Evolutionary conservation across 2,888 invertebrate species (phyloP).

Genomic region (Aporophyla lueneburgensis): DNA sequence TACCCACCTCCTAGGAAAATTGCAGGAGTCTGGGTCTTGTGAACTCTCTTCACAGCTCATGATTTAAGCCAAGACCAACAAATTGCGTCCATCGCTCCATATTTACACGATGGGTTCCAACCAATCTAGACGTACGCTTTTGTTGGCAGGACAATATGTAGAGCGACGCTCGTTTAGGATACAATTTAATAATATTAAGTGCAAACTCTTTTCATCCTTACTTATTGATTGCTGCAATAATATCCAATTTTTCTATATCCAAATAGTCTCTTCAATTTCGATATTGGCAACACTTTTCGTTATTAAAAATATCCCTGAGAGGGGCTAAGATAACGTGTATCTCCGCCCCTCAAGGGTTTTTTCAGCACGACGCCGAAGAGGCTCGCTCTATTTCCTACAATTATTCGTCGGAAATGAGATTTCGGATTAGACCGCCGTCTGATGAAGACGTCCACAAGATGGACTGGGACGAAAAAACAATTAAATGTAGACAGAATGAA

Average conservation of each 20-base stretch:
- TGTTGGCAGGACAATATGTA: neutral
- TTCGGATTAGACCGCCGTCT: conserved; percentile 81
- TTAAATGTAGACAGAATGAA: conserved; percentile 78
- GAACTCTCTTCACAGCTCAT: neutral
- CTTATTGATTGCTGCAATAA: neutral
- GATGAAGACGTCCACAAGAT: conserved; percentile 79
- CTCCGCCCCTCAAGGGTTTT: conserved; percentile 48
- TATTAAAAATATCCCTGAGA: conserved; percentile 37
- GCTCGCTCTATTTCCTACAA: conserved; percentile 80
- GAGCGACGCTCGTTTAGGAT: no score
- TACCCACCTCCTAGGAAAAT: neutral
- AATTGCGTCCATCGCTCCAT: neutral
- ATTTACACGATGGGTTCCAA: neutral
- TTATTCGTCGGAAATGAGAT: conserved; percentile 86
- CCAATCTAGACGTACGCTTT: neutral
- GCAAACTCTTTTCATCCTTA: neutral
- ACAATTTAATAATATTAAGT: no score
- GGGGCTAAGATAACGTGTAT: conserved; percentile 43
- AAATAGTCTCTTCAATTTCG: conserved; percentile 3
- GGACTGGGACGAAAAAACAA: conserved; percentile 80
- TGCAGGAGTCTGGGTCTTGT: neutral
- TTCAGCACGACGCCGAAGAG: conserved; percentile 49
- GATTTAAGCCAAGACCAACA: neutral
- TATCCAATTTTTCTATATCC: neutral
- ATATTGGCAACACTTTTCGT: conserved; percentile 31